These are phyloP conservation scores for Masnerella sp. DNA, from an alignment of 2,888 invertebrate species.

Conservation along the genomic window DNA sequence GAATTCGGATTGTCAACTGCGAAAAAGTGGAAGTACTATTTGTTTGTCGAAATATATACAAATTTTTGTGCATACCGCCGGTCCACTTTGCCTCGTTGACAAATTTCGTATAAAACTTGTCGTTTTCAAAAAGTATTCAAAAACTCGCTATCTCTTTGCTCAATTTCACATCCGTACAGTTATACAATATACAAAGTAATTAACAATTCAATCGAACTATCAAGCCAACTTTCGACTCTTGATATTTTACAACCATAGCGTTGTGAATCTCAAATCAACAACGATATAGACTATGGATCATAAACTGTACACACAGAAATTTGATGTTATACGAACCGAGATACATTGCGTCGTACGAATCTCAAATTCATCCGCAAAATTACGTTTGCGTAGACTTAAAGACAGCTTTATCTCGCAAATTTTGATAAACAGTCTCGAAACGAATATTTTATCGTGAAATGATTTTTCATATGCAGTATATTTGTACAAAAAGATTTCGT, in stretches of 20 bases:
- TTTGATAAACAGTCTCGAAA: too few relatives aligned
- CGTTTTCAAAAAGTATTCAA: constrained; percentile 3
- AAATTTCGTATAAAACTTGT: constrained; percentile 31
- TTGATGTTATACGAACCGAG: too few relatives aligned
- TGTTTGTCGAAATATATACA: constrained; percentile 13
- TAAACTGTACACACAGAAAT: too few relatives aligned
- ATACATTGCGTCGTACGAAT: too few relatives aligned
- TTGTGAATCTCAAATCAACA: neutral
- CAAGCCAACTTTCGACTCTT: neutral
- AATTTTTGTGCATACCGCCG: neutral
- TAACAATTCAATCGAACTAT: neutral
- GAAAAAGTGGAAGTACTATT: constrained; percentile 25
- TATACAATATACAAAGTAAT: constrained; percentile 27
- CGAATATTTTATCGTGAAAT: too few relatives aligned
- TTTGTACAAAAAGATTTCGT: too few relatives aligned
- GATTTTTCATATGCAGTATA: too few relatives aligned
- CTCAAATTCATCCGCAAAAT: too few relatives aligned
- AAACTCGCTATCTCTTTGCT: neutral
- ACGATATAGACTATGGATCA: neutral
- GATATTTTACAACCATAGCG: neutral
- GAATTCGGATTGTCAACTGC: constrained; percentile 28
- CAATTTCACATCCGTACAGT: neutral
- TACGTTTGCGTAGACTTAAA: too few relatives aligned
- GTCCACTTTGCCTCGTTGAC: constrained; percentile 29
- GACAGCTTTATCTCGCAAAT: too few relatives aligned